Conservation (phyloP, 2,888 invertebrate species). For the Agriopis aurantiaria region DNA sequence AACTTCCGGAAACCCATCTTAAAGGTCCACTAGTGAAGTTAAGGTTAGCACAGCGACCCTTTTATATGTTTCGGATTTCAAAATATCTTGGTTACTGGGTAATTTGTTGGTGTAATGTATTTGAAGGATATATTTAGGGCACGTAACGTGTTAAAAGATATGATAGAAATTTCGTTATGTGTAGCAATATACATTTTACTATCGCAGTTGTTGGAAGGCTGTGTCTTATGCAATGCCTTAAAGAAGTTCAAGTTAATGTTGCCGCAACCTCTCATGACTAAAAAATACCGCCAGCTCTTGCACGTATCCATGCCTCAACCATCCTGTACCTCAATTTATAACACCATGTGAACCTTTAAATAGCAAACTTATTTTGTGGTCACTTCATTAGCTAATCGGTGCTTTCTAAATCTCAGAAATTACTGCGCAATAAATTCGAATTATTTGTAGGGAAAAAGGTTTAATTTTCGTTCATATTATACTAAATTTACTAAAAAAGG, state of each 20-base stretch:
- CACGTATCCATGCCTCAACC: conserved; percentile 19
- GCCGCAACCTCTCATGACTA: conserved; percentile 10
- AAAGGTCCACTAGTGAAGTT: conserved; percentile 56
- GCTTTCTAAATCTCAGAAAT: background rate
- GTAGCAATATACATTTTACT: conserved; percentile 31
- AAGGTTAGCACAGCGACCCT: conserved; percentile 49
- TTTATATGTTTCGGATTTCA: conserved; percentile 73
- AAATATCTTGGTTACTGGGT: conserved; percentile 66
- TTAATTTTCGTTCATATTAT: no score
- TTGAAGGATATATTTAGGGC: conserved; percentile 50
- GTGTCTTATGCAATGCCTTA: conserved; percentile 14
- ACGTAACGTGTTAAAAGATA: conserved; percentile 58
- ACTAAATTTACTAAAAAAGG: background rate
- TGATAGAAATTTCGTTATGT: conserved; percentile 22
- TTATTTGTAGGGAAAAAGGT: background rate
- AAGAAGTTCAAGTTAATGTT: background rate
- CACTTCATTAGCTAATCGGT: conserved; percentile 39
- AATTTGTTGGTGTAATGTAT: conserved; percentile 58
- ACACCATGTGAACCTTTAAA: conserved; percentile 28
- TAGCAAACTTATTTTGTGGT: background rate
- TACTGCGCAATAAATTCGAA: conserved; percentile 20
- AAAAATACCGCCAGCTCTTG: conserved; percentile 10
- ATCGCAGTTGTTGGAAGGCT: conserved; percentile 18
- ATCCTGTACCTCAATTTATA: conserved; percentile 1
- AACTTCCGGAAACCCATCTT: conserved; percentile 64